Percentiles rank a stretch among this genome's conserved stretches.
Conservation (phyloP, 2,888 invertebrate species). For the Stenchaetothrips biformis region DNA sequence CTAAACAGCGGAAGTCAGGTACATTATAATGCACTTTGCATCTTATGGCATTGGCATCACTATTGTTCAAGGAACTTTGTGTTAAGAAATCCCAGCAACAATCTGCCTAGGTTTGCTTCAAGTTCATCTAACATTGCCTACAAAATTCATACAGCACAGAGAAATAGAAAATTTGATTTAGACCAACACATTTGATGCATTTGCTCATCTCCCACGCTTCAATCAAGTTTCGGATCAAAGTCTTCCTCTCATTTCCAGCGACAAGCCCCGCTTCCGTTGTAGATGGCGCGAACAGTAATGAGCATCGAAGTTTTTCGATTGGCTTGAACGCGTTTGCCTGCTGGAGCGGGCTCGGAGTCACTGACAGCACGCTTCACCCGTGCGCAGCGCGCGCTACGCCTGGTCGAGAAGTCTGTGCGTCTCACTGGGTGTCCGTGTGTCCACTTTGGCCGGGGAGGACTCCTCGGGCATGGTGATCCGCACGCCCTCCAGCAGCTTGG, state of each 20-base stretch:
- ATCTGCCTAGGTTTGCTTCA: background rate
- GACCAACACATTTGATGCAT: background rate
- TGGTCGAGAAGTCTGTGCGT: background rate
- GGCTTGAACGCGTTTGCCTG: background rate
- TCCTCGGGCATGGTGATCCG: constrained; percentile 7
- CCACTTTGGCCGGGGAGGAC: background rate
- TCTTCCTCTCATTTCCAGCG: background rate
- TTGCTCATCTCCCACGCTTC: background rate
- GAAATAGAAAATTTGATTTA: no score
- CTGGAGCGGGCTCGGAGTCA: background rate
- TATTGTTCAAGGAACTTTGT: background rate
- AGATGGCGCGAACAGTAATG: no score
- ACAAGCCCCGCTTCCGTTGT: background rate
- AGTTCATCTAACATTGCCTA: background rate
- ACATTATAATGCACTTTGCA: background rate
- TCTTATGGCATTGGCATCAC: background rate
- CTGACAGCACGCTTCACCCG: background rate
- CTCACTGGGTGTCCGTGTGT: constrained; percentile 10
- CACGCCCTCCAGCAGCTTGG: constrained; percentile 17
- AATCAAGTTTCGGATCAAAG: background rate
- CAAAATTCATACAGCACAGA: no score
- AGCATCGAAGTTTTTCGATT: background rate
- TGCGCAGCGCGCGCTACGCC: background rate
- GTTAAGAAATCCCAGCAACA: background rate
- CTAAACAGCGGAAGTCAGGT: constrained; percentile 16